Percentiles rank a stretch among this genome's conserved stretches.
phyloP scores from a whole-genome alignment of 2,113 vertebrate genomes.

The Gadus chalcogrammus region DNA sequence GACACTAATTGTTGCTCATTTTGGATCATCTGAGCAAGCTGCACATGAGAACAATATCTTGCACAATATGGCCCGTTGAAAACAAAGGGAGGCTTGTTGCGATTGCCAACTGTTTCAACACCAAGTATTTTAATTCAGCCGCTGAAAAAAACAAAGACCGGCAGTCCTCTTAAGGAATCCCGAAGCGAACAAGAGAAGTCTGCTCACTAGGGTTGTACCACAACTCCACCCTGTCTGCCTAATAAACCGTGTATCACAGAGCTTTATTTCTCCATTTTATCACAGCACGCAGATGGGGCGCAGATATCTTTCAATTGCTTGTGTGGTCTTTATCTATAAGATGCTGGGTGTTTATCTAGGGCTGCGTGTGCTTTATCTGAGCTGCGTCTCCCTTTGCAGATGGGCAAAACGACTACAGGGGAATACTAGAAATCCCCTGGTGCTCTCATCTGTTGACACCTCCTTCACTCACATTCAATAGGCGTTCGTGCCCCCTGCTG shows the following conservation, averaged over 20 bases:
- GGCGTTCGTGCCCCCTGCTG: too few species aligned
- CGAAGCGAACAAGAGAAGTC: constrained; percentile 51
- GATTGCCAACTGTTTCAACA: too few species aligned
- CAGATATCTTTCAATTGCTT: too few species aligned
- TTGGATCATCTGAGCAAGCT: too few species aligned
- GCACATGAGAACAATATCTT: too few species aligned
- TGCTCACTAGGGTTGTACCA: constrained; percentile 63
- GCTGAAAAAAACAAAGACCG: constrained; percentile 71
- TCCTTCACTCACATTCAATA: too few species aligned
- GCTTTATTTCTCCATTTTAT: constrained; percentile 30
- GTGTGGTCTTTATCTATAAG: too few species aligned
- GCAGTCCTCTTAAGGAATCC: constrained; percentile 61
- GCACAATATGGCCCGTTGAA: too few species aligned
- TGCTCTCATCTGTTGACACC: not conserved
- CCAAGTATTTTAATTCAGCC: constrained; percentile 57
- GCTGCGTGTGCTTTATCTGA: too few species aligned
- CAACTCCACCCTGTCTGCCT: constrained; percentile 44
- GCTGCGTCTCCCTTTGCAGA: not conserved
- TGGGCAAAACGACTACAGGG: not conserved
- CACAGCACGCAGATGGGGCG: constrained; percentile 30
- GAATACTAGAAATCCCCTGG: not conserved
- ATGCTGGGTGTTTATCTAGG: too few species aligned
- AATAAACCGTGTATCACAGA: constrained; percentile 62
- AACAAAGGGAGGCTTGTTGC: too few species aligned
- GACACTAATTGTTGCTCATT: too few species aligned